Percentiles rank a stretch among this genome's conserved stretches.
Evolutionary conservation across 2,113 vertebrate species (phyloP).

Genomic region (Aplodontia rufa): DNA sequence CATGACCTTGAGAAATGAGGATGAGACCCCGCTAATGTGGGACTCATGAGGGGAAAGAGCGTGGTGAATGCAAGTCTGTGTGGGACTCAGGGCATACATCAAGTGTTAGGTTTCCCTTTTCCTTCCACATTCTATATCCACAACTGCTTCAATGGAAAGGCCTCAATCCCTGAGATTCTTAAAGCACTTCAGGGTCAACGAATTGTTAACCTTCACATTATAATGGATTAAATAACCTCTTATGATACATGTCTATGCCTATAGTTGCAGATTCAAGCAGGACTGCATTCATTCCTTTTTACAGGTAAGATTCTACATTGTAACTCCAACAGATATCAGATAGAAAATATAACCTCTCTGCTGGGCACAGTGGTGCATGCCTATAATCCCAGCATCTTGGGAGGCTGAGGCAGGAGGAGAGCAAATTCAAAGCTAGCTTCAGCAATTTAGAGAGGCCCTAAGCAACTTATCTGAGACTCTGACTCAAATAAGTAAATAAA

Average conservation of each 20-base stretch:
- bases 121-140: not conserved
- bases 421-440: too few relatives aligned
- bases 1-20: not conserved
- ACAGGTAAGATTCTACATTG: not conserved
- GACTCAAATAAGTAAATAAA: too few relatives aligned
- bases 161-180: not conserved
- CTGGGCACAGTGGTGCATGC: too few relatives aligned
- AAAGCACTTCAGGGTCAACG: not conserved
- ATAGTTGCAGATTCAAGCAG: not conserved
- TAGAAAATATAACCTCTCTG: not conserved
- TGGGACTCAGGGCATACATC: too few relatives aligned
- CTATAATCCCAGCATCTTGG: too few relatives aligned
- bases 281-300: not conserved
- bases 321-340: not conserved
- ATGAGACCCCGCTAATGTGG: fast-evolving
- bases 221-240: too few relatives aligned
- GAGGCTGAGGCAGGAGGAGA: too few relatives aligned
- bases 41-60: not conserved
- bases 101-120: not conserved
- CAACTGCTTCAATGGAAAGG: not conserved
- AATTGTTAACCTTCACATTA: not conserved
- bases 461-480: too few relatives aligned
- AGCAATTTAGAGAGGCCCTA: too few relatives aligned
- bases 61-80: not conserved
- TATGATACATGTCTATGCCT: fast-evolving